A percentile compares a stretch with the other conserved stretches of the same genome.
These are phyloP conservation scores for Acheta domesticus DNA, from an alignment of 2,888 invertebrate genomes.

Conservation along the genomic window DNA sequence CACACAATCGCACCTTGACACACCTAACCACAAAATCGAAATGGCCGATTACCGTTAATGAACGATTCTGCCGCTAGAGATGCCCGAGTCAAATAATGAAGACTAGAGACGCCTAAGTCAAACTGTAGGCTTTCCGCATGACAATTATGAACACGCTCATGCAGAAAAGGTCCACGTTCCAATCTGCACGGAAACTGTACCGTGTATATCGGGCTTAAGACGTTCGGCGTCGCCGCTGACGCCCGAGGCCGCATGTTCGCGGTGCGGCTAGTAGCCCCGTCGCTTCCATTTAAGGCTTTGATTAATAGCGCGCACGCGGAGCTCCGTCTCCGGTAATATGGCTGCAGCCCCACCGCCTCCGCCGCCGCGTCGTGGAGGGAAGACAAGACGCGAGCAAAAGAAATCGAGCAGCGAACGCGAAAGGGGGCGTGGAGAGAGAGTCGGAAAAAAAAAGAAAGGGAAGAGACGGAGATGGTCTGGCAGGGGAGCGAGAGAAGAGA, in stretches of 20 bases:
- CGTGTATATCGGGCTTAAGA: too few species aligned
- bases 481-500: too few species aligned
- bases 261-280: conserved; percentile 24
- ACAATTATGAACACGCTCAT: too few species aligned
- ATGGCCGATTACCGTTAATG: too few species aligned
- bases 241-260: conserved; percentile 22
- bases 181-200: too few species aligned
- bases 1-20: too few species aligned
- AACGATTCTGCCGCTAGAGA: too few species aligned
- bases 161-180: too few species aligned
- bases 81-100: too few species aligned
- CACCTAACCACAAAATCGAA: too few species aligned
- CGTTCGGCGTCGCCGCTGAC: not conserved
- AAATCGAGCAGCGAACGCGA: not conserved
- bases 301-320: conserved; percentile 27
- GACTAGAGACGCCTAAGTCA: too few species aligned
- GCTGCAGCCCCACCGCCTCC: not conserved
- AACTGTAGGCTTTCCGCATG: too few species aligned
- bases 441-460: not conserved
- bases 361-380: not conserved
- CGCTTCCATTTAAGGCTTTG: conserved; percentile 31
- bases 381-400: not conserved
- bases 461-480: not conserved
- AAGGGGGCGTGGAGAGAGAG: not conserved
- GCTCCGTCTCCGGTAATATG: not conserved